Evolutionary conservation across 2,888 invertebrate genomes (phyloP), one percentile per base, ranked within the genome.

Genomic region (Amiota communis): DNA sequence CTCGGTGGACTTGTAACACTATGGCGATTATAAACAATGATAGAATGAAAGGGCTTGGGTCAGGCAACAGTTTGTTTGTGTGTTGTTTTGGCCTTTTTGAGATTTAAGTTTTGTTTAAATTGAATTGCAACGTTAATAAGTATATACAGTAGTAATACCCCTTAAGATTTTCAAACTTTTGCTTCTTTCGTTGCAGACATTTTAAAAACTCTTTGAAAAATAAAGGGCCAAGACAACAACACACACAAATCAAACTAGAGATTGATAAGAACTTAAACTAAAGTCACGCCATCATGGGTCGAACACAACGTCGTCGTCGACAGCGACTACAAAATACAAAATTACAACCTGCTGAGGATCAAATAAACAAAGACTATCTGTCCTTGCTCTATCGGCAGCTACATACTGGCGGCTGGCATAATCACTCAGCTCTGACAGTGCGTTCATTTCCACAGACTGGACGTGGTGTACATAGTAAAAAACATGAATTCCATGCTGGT

Each of bases 401-500:
- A 20, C 76, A 76, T 59, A 63, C 72, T 71, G 89, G 91, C 76
- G 91, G 92, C 69, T 92, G 94, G 91, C 88, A 88, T 63, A 92
- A 93, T 78, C 90, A 91, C 63, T 91, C 91, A 15, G 91, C 92
- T 75, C 87, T 95, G 20, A 88, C 89, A 36, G 89, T 93, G n/a
- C 91, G 92, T 9, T 82, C 91, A 73, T 96, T 95, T 88, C 78
- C 90, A 46, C 86, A 90, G 11, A 95, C 95, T 8, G 96, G 96
- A 10, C 92, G 96, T 72, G 97, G 97, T 23, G 90, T 97, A 36
- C 91, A 92, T 81, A 92, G 95, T 0, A 92, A 91, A 81, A 57
- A 49, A 4, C 71, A 59, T 79, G 88, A 87, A 59, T 90, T 95
- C 51, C 80, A 84, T 10, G 83, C 90, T 36, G 92, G 93, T 69